Evolutionary conservation across 2,888 invertebrate genomes (phyloP).

Genomic region (Craniophora ligustri): DNA sequence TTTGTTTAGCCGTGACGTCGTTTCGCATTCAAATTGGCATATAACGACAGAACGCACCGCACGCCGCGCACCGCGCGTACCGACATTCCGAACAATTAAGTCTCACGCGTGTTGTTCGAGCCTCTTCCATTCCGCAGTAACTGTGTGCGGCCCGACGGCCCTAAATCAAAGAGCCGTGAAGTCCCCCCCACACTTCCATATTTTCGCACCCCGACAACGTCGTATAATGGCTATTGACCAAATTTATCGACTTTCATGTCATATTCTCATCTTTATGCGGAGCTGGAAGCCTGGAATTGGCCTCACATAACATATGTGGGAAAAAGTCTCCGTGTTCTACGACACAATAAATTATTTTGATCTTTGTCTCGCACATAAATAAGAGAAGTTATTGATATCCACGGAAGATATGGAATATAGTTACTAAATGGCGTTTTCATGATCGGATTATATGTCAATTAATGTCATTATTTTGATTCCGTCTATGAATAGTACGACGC

Average conservation of each 20-base stretch:
- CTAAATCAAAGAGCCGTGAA: constrained; percentile 85
- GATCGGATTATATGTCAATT: constrained; percentile 32
- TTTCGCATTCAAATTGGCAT: constrained; percentile 52
- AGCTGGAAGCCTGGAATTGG: constrained; percentile 71
- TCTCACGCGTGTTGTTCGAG: constrained; percentile 44
- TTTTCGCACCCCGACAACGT: constrained; percentile 85
- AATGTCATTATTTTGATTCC: constrained; percentile 39
- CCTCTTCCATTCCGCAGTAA: constrained; percentile 65
- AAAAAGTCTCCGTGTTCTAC: constrained; percentile 62
- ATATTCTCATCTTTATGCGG: constrained; percentile 85
- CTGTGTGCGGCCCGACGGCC: constrained; percentile 59
- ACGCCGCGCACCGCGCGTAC: constrained; percentile 16
- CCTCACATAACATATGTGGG: constrained; percentile 70
- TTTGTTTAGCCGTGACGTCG: constrained; percentile 50
- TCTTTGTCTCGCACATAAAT: constrained; percentile 64
- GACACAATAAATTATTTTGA: constrained; percentile 70
- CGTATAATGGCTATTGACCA: constrained; percentile 87
- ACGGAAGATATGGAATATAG: constrained; percentile 29
- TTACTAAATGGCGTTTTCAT: constrained; percentile 37
- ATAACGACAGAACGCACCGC: constrained; percentile 47
- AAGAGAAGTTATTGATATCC: constrained; percentile 61
- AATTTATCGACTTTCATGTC: constrained; percentile 86
- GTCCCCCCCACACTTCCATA: constrained; percentile 81
- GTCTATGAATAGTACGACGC: constrained; percentile 21
- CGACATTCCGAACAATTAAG: constrained; percentile 54